Base-by-base conservation (phyloP, 2,797 vertebrate genomes). In the Enteromius afrohamiltoni region DNA sequence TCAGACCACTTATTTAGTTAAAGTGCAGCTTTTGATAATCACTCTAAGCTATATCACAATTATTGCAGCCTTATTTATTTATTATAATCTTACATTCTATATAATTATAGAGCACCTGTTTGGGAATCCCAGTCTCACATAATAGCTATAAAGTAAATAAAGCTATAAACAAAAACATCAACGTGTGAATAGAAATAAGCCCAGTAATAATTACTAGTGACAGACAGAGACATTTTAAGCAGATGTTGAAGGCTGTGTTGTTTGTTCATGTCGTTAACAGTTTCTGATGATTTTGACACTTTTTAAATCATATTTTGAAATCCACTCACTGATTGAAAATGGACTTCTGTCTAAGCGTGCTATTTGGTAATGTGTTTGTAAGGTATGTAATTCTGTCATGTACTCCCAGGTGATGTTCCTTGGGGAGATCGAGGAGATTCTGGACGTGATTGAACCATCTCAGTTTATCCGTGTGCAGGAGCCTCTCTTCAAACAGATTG, bases 401-500 rank as follows among this genome's bases (percentile, higher is more conserved):
- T 81, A 23, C 29, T 42, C 75, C 1, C 89, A 96, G 95, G 95
- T 96, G 88, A 98, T 98, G 96, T 97, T 97, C 89, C 93, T 98
- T 58, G 96, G 96, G 37, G 96, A 98, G 91, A 95, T 98, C 11
- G 97, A 98, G 88, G 96, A 98, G 93, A 97, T 98, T 88, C 91
- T 98, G 88, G 97, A 98, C 19, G 97, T 97, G 85, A 97, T 98
- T 0, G 97, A 98, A 87, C 97, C 97, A 0, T 96, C 96, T n/a
- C 97, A 97, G 93, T 98, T 98, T 62, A 95, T 97, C 85, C 95
- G 96, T 86, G 95, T 98, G 67, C 96, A 97, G 92, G 97, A 97
- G 89, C 95, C 96, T 3, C 96, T 98, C 84, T 98, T 98, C 91
- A 97, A 95, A 88, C 96, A 97, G 93, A 97, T 97, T 49, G 96